phyloP scores from a whole-genome alignment of 2,888 invertebrate species.

The Ferdinandea cuprea region DNA sequence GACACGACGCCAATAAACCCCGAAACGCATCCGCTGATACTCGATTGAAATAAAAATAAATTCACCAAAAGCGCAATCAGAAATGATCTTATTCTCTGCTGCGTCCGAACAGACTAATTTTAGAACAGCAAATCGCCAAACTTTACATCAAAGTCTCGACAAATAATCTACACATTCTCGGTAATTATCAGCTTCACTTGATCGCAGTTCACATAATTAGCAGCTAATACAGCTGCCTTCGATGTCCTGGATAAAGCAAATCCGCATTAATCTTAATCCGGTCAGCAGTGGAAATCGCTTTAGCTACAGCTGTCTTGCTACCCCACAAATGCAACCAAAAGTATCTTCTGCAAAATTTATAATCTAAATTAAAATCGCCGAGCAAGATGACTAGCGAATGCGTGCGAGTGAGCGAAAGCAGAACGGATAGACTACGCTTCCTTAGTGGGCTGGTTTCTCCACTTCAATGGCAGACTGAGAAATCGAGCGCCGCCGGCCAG shows the following conservation, averaged over 20 bases:
- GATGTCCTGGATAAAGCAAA: constrained; percentile 51
- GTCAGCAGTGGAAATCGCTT: constrained; percentile 20
- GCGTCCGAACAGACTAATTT: no score
- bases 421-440: constrained; percentile 6
- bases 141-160: background rate
- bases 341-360: constrained; percentile 44
- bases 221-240: background rate
- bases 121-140: background rate
- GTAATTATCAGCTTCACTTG: constrained; percentile 3
- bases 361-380: constrained; percentile 40
- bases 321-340: constrained; percentile 58
- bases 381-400: constrained; percentile 3
- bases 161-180: constrained; percentile 13
- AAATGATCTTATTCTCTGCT: background rate
- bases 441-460: constrained; percentile 26
- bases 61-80: constrained; percentile 2
- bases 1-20: constrained; percentile 26
- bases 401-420: background rate
- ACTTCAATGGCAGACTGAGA: constrained; percentile 56
- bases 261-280: constrained; percentile 31
- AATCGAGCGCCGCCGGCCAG: constrained; percentile 64
- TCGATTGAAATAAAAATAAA: constrained; percentile 31
- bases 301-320: constrained; percentile 51
- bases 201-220: background rate
- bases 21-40: background rate